Percentiles rank a stretch among this genome's conserved stretches.
Evolutionary conservation across 2,888 invertebrate genomes (phyloP).

Genomic region (Chloroclystis v-ata): DNA sequence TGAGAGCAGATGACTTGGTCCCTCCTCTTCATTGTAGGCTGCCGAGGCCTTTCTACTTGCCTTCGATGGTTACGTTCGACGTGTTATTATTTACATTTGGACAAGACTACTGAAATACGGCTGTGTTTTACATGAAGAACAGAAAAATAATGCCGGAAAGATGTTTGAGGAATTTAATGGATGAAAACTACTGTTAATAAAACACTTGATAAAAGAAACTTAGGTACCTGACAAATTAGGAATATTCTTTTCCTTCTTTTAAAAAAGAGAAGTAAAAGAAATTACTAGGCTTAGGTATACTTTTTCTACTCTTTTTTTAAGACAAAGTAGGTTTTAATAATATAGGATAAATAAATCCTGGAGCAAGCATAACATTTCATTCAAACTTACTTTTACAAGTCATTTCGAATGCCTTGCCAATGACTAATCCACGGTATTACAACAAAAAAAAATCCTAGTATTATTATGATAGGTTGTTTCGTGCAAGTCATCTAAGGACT

Average conservation of each 20-base stretch:
- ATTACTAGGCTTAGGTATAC: too few relatives aligned
- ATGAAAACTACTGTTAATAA: too few relatives aligned
- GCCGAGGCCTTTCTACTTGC: slow-evolving; percentile 37
- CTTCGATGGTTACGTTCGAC: slow-evolving; percentile 44
- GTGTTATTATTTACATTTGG: not conserved
- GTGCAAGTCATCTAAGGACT: slow-evolving; percentile 21
- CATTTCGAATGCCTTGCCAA: not conserved
- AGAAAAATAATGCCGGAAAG: too few relatives aligned
- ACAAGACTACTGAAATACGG: not conserved
- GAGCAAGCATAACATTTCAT: too few relatives aligned
- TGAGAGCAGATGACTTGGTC: slow-evolving; percentile 75
- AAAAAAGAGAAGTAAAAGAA: too few relatives aligned
- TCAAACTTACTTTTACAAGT: not conserved
- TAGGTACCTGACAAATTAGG: too few relatives aligned
- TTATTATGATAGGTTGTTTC: slow-evolving; percentile 14
- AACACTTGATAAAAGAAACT: too few relatives aligned
- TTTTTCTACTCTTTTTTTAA: too few relatives aligned
- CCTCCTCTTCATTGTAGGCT: slow-evolving; percentile 74
- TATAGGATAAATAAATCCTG: too few relatives aligned
- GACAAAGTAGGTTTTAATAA: too few relatives aligned
- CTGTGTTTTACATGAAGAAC: not conserved
- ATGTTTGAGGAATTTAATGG: too few relatives aligned
- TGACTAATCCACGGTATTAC: not conserved
- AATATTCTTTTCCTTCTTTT: too few relatives aligned
- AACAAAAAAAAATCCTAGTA: not conserved